These are phyloP conservation scores for Phaonia tiefii DNA, from an alignment of 2,888 invertebrate genomes.

Conservation along the genomic window DNA sequence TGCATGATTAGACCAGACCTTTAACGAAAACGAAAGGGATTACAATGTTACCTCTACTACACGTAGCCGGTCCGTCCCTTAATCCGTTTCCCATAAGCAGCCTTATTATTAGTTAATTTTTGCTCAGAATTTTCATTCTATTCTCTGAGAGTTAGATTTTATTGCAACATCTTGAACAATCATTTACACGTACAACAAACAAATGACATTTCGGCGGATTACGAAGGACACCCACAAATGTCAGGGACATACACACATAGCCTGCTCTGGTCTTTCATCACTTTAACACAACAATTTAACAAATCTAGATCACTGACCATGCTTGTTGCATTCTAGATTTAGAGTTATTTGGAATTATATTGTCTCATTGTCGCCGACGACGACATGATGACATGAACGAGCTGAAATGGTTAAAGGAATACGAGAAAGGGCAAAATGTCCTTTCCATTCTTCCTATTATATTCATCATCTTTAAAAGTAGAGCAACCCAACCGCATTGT, in stretches of 20 bases:
- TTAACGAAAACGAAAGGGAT: conserved; percentile 53
- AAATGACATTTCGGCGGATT: conserved; percentile 34
- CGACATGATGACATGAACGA: conserved; percentile 10
- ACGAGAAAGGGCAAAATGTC: conserved; percentile 26
- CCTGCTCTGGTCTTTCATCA: conserved; percentile 26
- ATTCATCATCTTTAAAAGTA: conserved; percentile 8
- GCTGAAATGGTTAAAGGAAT: conserved; percentile 39
- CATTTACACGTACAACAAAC: conserved; percentile 62
- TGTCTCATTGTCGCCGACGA: conserved; percentile 34
- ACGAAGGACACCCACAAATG: conserved; percentile 35
- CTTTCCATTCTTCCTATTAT: conserved; percentile 6
- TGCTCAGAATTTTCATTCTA: conserved; percentile 62
- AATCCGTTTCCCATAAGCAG: conserved; percentile 78
- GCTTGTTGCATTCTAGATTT: conserved; percentile 12
- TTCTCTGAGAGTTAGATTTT: conserved; percentile 75
- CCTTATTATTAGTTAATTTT: conserved; percentile 77
- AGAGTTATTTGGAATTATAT: conserved; percentile 54
- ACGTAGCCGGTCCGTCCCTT: conserved; percentile 63
- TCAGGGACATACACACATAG: not conserved
- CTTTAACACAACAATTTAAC: conserved; percentile 18
- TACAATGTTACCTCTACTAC: conserved; percentile 23
- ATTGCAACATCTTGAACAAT: conserved; percentile 80
- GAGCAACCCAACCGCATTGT: not conserved
- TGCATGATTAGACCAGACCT: conserved; percentile 23
- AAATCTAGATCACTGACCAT: conserved; percentile 54